Evolutionary conservation across 2,888 invertebrate genomes (phyloP), one percentile per base, ranked within the genome.

Genomic region (Trissolcus brochymenae): DNA sequence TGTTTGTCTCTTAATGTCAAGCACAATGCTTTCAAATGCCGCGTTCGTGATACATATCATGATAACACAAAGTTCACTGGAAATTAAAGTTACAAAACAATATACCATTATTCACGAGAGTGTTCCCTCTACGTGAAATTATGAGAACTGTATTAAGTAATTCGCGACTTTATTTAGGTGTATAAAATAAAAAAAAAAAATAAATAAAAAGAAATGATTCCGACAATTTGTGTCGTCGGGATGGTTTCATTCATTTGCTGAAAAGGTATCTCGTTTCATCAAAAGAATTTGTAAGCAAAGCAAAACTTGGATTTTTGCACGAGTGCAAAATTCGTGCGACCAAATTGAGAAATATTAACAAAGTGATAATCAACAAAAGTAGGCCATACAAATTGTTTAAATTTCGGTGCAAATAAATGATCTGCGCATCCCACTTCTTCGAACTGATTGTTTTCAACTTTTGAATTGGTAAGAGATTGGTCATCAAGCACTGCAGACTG

Each of bases 1-100:
- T 46, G 50, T 50, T 53, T 40, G 64, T 60, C 54, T 59, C 76
- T 70, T 55, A 60, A 62, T 65, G 65, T 65, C 70, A 60, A 46
- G 65, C 55, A 73, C 55, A 73, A 73, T 73, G 73, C 60, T 21
- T 46, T 57, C 64, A 43, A 68, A 55, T 76, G 29, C 66, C 66
- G 41, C 61, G 41, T 71, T 66, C 46, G 56, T 25, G 66, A 76
- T 76, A 53, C 53, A 16, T 59, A 64, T 59, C 72, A 62, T 62
- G 62, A 71, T 64, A 72, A 77, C 46, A 68, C 60, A 60, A 55
- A 17, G 59, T 53, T 76, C 67, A 57, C 65, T 2, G 41, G 65
- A 64, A 71, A 67, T 59, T 41, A 54, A 51, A 35, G 9, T 61
- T 70, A 17, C 76, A 61, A 65, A 65, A 64, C 50, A 40, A 50